phyloP scores from a whole-genome alignment of 2,797 vertebrate species.

The Crypturellus tataupa region DNA sequence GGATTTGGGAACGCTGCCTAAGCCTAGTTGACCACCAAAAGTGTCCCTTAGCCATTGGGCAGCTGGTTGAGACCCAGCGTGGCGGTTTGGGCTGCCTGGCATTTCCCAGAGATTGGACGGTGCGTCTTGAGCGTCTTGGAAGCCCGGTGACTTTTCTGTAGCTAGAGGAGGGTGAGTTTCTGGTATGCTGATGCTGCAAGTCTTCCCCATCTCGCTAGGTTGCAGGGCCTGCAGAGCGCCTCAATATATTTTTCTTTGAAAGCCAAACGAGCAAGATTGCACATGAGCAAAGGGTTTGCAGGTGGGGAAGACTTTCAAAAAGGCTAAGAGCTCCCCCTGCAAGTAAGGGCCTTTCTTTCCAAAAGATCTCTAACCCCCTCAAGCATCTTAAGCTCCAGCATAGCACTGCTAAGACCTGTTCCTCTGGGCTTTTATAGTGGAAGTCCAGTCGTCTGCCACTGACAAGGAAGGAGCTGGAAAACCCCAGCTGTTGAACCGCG shows the following conservation, averaged over 20 bases:
- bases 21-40: constrained; percentile 12
- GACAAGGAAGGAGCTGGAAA: not conserved
- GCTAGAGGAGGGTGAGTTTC: not conserved
- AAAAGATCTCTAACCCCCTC: not conserved
- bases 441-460: not conserved
- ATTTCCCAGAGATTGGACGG: not conserved
- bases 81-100: not conserved
- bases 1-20: not conserved
- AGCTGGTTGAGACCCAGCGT: not conserved
- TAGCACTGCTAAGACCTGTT: not conserved
- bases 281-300: rapidly evolving
- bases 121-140: not conserved
- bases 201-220: not conserved
- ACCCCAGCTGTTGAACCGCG: not conserved
- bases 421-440: not conserved
- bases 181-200: rapidly evolving
- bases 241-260: not conserved
- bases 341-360: not conserved
- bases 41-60: not conserved
- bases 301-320: not conserved
- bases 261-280: not conserved
- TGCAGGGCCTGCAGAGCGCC: not conserved
- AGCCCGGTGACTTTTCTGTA: rapidly evolving
- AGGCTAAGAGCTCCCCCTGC: not conserved
- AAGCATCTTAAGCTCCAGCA: not conserved